Evolutionary conservation across 35 echinoderm and acorn worm genomes (phyloP), one percentile per base, ranked within the genome.

Genomic region (Heliocidaris tuberculata): DNA sequence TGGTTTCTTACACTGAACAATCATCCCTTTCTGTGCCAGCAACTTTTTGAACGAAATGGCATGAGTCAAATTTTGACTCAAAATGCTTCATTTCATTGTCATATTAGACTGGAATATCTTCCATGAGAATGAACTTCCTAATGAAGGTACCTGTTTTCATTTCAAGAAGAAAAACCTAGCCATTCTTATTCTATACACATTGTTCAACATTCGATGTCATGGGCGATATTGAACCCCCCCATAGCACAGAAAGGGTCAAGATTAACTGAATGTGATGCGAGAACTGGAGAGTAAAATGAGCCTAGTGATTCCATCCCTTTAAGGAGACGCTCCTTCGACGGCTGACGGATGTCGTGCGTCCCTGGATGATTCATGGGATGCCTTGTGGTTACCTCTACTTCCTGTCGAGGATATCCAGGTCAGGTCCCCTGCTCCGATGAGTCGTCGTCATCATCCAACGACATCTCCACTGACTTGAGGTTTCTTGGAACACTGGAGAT

Each of bases 311-410:
- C 19, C 65, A n/a, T 78, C 65, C 65, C 65, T 78, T 78, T 78
- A 78, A 78, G 19, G 7, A 78, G 19, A 78, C 65, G 19, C 65
- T 78, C 19, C 65, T 78, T 78, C 65, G 35, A 42, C 27, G 35
- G 35, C 35, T 42, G 65, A 78, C 65, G 65, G 65, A 78, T 78
- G 65, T 78, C 15, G 65, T 9, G 2, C 87, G 31, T 48, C 87
- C 87, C 87, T 32, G 29, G 87, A 78, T 89, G 87, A 89, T 35
- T 89, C 87, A 89, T 89, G 87, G 87, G 87, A 89, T 47, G 31
- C 47, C 16, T 35, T 89, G 87, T 89, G 87, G 87, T 89, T 89
- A 47, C 31, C 87, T 48, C 31, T 47, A 89, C 87, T 89, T 89
- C 87, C 87, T 89, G 87, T 48, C 3, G 8, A 13, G 31, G 87